Conservation (phyloP, 2,797 vertebrate genomes). For the Manis crassicaudata region DNA sequence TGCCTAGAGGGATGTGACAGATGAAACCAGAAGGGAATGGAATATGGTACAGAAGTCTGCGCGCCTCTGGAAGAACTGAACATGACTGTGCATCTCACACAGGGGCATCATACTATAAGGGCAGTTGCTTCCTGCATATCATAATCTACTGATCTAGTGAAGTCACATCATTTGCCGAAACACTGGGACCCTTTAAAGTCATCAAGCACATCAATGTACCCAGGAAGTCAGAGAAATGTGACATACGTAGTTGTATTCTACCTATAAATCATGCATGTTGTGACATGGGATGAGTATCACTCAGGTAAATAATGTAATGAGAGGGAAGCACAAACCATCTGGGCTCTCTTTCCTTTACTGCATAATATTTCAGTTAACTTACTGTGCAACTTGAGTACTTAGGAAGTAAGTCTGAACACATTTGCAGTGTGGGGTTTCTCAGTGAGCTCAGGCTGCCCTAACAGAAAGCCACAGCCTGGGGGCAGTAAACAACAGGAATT, state of each 20-base stretch:
- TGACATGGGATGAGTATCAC: too few relatives aligned
- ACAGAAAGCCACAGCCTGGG: not conserved
- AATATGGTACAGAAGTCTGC: not conserved
- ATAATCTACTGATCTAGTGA: not conserved
- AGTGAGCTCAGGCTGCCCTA: not conserved
- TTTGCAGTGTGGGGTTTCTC: not conserved
- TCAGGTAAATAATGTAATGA: not conserved
- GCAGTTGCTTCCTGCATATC: not conserved
- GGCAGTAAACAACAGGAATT: not conserved
- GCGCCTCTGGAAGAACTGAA: not conserved
- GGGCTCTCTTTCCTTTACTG: not conserved
- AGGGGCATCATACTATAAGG: rapidly evolving
- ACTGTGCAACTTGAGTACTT: not conserved
- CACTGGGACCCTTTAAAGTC: not conserved
- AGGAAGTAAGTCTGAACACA: not conserved
- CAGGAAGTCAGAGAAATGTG: not conserved
- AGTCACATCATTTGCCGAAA: not conserved
- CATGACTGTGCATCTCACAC: not conserved
- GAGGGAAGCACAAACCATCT: not conserved
- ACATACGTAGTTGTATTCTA: not conserved
- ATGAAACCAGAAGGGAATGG: not conserved
- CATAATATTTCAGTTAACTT: not conserved
- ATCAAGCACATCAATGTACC: not conserved
- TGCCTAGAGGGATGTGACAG: not conserved
- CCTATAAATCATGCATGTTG: not conserved